Base-by-base conservation (phyloP, 2,797 vertebrate species). In the Thalassophryne amazonica region DNA sequence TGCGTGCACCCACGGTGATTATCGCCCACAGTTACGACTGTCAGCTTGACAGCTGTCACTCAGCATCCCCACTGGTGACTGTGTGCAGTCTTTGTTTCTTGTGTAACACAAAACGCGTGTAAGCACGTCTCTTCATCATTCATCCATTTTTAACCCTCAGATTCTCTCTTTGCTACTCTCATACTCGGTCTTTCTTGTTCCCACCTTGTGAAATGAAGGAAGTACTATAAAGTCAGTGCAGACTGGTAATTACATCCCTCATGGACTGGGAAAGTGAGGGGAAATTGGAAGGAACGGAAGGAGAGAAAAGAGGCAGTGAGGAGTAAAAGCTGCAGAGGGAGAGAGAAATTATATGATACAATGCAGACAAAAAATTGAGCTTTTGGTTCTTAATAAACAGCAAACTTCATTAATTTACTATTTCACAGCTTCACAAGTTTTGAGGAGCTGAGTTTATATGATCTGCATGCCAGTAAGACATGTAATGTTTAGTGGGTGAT, bases 221-320 rank as follows among this genome's bases (percentile, higher is more conserved):
- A 39, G 15, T 32, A 23, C 27, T 8, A n/a, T n/a, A 36, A 51
- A 37, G 29, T 16, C 34, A 31, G 62, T 71, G 18, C 60, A 28
- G 36, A 49, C 47, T 67, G 60, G 36, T 76, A 76, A 81, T 85
- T 77, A 72, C 69, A 51, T 69, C 41, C 45, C 64, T 28, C 50
- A 45, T 16, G 13, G 36, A 51, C 53, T 28, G 28, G 36, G 31
- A 49, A 39, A 20, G 2, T 6, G 3, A 25, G 9, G 6, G 37
- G 20, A 29, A 18, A 8, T 20, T n/a, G n/a, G n/a, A n/a, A n/a
- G n/a, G n/a, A n/a, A n/a, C n/a, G n/a, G n/a, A n/a, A n/a, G n/a
- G n/a, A n/a, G n/a, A n/a, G n/a, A n/a, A n/a, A n/a, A n/a, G n/a
- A n/a, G n/a, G n/a, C n/a, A n/a, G n/a, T n/a, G n/a, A 6, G 20